phyloP scores from a whole-genome alignment of 2,888 invertebrate species.

The Phasia obesa region DNA sequence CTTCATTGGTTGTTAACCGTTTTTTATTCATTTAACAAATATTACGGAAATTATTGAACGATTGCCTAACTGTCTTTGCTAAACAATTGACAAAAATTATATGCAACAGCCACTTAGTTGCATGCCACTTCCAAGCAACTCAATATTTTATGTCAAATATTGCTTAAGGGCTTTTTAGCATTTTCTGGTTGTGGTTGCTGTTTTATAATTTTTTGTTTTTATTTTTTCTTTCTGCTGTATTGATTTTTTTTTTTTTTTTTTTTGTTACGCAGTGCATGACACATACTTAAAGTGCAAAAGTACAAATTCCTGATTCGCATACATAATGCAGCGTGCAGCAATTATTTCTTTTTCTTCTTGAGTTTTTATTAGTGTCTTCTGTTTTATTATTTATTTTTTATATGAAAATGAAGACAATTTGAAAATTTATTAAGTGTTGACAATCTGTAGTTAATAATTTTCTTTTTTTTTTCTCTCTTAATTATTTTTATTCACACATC shows the following conservation, averaged over 20 bases:
- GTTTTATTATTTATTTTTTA: slow-evolving; percentile 37
- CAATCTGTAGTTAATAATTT: slow-evolving; percentile 59
- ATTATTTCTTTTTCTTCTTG: slow-evolving; percentile 55
- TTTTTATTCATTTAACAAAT: slow-evolving; percentile 54
- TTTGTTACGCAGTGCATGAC: slow-evolving; percentile 64
- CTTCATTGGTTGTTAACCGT: slow-evolving; percentile 9
- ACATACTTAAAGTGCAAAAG: slow-evolving; percentile 82
- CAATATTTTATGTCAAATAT: slow-evolving; percentile 64
- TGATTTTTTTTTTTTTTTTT: slow-evolving; percentile 32
- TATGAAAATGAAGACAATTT: slow-evolving; percentile 24
- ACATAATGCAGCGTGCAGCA: slow-evolving; percentile 75
- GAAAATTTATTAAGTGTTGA: slow-evolving; percentile 65
- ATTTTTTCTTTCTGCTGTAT: not conserved
- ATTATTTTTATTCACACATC: slow-evolving; percentile 55
- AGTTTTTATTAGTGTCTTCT: slow-evolving; percentile 45
- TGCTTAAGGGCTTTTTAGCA: slow-evolving; percentile 59
- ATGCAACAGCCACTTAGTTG: slow-evolving; percentile 38
- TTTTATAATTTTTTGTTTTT: not conserved
- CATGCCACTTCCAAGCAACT: slow-evolving; percentile 45
- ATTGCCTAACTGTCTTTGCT: slow-evolving; percentile 7
- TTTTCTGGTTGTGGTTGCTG: slow-evolving; percentile 36
- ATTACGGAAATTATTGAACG: slow-evolving; percentile 57
- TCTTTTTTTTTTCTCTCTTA: slow-evolving; percentile 29
- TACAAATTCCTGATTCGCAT: slow-evolving; percentile 82
- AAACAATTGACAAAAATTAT: slow-evolving; percentile 10